Evolutionary conservation across 2,797 vertebrate genomes (phyloP).

Genomic region (Chelmon rostratus): DNA sequence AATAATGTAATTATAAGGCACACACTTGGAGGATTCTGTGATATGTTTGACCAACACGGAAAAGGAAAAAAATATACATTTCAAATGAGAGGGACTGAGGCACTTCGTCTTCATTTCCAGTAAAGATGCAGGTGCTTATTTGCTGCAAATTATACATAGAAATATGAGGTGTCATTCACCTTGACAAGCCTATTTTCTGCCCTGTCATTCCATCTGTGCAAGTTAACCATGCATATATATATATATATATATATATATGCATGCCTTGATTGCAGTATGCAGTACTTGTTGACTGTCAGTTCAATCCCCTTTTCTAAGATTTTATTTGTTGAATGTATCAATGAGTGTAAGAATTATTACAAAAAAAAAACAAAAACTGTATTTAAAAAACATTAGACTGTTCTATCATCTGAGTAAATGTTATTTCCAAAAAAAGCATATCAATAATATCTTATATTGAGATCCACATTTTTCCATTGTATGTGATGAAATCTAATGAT

Average conservation of each 20-base stretch:
- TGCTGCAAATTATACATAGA: slow-evolving; percentile 77
- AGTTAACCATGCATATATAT: slow-evolving; percentile 74
- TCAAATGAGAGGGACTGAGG: slow-evolving; percentile 27
- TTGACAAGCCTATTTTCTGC: slow-evolving; percentile 85
- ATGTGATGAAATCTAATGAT: slow-evolving; percentile 24
- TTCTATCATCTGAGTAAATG: slow-evolving; percentile 19
- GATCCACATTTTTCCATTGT: slow-evolving; percentile 7
- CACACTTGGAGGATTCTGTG: slow-evolving; percentile 9
- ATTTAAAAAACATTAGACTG: slow-evolving; percentile 44
- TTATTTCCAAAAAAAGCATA: slow-evolving; percentile 5
- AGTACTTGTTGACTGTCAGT: slow-evolving; percentile 48
- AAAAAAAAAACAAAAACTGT: neutral
- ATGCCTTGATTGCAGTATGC: slow-evolving; percentile 64
- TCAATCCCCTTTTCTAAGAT: neutral
- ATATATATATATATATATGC: no score
- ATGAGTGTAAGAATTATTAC: neutral
- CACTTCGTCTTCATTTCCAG: slow-evolving; percentile 73
- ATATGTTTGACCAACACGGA: slow-evolving; percentile 20
- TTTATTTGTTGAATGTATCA: slow-evolving; percentile 10
- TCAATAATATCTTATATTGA: slow-evolving; percentile 2
- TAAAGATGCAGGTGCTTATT: slow-evolving; percentile 75
- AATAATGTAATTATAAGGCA: slow-evolving; percentile 19
- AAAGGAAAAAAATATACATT: slow-evolving; percentile 49
- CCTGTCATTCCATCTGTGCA: slow-evolving; percentile 76
- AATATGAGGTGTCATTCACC: slow-evolving; percentile 81